Base-by-base conservation (phyloP, 2,888 invertebrate species). In the Mythimna loreyi region DNA sequence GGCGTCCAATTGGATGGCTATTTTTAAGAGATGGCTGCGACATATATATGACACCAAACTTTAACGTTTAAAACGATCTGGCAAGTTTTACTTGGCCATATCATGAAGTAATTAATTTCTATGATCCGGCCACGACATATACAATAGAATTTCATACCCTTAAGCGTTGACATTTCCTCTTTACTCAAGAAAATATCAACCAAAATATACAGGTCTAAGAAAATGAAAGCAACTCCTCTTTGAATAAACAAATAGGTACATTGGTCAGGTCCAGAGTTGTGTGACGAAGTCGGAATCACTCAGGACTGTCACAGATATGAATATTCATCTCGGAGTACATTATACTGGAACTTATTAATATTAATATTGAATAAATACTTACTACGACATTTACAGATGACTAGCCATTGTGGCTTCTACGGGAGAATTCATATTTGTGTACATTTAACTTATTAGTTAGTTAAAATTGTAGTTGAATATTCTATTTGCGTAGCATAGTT, bases 321-420 rank as follows among this genome's bases (percentile, higher is more conserved):
- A 83, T 83, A 83, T 83, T 84, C 82, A 83, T 69, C 55, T 16
- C 16, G 33, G 49, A 67, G 52, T 59, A 45, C 21, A 49, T 60
- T 67, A 76, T 72, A 49, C 68, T 36, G 72, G 21, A 58, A 58
- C 63, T 70, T 60, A 77, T 84, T 73, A 80, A 83, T 83, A 83
- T 83, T 84, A 74, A 83, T 83, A 68, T 76, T 78, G 76, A 79
- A 80, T 83, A 77, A 81, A 80, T 73, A 67, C 75, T 65, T 73
- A 69, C 75, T 65, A 53, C 36, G 11, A 43, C 59, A 67, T 74
- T 73, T 52, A 57, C 75, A 72, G 71, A 56, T 65, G 70, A 67
- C 62, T 67, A 23, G 50, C 58, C 43, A 64, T 59, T 66, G 49
- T 50, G 57, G 53, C 52, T 50, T 57, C 19, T 57, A 55, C 9